A percentile compares a stretch with the other conserved stretches of the same genome.
Conservation (phyloP, 2,888 invertebrate genomes). For the Teleiodes luculella region DNA sequence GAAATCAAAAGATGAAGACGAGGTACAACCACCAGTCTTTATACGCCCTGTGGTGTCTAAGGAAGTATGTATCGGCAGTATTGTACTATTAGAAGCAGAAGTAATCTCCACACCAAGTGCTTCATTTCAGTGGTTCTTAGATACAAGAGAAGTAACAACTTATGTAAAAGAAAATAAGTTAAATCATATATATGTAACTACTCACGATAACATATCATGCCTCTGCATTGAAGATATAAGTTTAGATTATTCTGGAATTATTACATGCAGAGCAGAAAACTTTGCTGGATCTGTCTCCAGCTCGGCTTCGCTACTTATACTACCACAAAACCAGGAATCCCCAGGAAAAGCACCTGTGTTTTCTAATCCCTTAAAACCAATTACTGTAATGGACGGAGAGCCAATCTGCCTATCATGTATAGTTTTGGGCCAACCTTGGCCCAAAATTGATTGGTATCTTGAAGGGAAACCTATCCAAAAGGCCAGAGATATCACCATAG, state of each 20-base stretch:
- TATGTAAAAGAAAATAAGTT: constrained; percentile 77
- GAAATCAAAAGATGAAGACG: constrained; percentile 78
- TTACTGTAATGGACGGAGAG: constrained; percentile 94
- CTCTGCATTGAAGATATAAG: constrained; percentile 86
- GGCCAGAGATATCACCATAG: constrained; percentile 86
- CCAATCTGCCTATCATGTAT: constrained; percentile 85
- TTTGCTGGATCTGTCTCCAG: constrained; percentile 93
- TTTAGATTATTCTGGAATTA: constrained; percentile 84
- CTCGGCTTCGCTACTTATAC: constrained; percentile 84
- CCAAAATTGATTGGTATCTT: constrained; percentile 89
- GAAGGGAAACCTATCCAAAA: constrained; percentile 84
- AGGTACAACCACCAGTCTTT: constrained; percentile 85
- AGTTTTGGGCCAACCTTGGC: constrained; percentile 87
- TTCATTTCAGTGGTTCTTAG: constrained; percentile 92
- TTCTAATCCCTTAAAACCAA: constrained; percentile 83
- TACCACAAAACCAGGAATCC: constrained; percentile 68
- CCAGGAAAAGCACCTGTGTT: constrained; percentile 83
- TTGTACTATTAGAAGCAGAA: constrained; percentile 86
- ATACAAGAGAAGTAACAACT: constrained; percentile 82
- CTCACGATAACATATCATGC: constrained; percentile 86
- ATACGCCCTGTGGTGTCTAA: constrained; percentile 84
- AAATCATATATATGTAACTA: constrained; percentile 84
- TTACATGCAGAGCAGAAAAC: constrained; percentile 94
- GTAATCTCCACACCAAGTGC: constrained; percentile 88
- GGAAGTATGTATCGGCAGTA: constrained; percentile 84